Evolutionary conservation across 2,888 invertebrate genomes (phyloP), one percentile per base, ranked within the genome.

Genomic region (Drosophila greeni): DNA sequence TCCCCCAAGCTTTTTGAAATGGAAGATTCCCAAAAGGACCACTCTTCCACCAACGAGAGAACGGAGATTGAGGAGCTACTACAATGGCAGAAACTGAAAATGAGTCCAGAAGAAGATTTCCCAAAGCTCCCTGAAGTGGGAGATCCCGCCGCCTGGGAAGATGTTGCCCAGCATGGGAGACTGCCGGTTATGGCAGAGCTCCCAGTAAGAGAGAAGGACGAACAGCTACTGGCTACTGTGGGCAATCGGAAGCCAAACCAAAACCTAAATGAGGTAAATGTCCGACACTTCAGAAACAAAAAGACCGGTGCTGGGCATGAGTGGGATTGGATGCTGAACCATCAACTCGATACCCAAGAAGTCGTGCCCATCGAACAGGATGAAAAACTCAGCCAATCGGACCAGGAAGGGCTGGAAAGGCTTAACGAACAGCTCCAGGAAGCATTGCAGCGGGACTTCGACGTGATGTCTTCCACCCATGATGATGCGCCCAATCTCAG

Each of bases 291-390:
- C n/a, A 64, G 53, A 34, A 48, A 52, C 11, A 55, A 55, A 36
- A 43, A 33, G 11, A 37, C 42, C 14, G 20, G 3, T 5, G 37
- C 48, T 6, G 18, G 16, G 2, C 55, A 70, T 24, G 82, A 74
- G 70, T 81, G 76, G 78, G 66, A 74, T 39, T 76, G 82, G 78
- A 18, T 78, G 43, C 53, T 48, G n/a, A 61, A 66, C 14, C 58
- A 33, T 7, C 40, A 71, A 1, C 40, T 54, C 18, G 37, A 60
- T 5, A 6, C 42, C 8, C 33, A 66, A 2, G 37, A 51, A 9
- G 7, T 24, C 6, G 3, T 29, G 9, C 8, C 9, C 7, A 49
- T 9, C 5, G 23, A 34, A 1, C 6, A 1, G 5, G 31, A 43
- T 14, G 48, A 66, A 20, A 39, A 16, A 12, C 54, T 60, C 12